phyloP scores from a whole-genome alignment of 2,113 vertebrate species.

The Axis porcinus region DNA sequence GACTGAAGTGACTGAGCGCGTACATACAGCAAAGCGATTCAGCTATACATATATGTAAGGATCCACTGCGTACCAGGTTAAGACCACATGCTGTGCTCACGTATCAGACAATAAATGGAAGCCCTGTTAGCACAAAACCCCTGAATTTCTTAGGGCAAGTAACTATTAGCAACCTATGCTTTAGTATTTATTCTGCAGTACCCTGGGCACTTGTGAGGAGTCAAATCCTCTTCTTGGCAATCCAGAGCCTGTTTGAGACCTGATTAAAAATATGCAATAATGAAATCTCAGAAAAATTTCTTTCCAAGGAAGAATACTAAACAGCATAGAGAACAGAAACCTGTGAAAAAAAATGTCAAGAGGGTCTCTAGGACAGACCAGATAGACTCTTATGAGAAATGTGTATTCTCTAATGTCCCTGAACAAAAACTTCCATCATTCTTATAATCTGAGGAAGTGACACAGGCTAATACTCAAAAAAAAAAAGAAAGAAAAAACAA shows the following conservation, averaged over 20 bases:
- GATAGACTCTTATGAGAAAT: not conserved
- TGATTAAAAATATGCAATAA: not conserved
- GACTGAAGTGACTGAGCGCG: accelerated
- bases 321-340: not conserved
- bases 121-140: not conserved
- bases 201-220: not conserved
- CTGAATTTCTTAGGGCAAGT: not conserved
- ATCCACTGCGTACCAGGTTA: not conserved
- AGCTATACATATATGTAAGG: not conserved
- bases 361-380: not conserved
- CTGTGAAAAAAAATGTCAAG: not conserved
- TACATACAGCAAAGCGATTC: not conserved
- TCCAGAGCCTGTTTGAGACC: not conserved
- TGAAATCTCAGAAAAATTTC: not conserved
- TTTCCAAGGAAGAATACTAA: not conserved
- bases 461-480: not conserved
- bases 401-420: not conserved
- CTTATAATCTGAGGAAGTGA: not conserved
- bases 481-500: not conserved
- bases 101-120: not conserved
- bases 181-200: not conserved
- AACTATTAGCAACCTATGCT: not conserved
- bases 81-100: not conserved
- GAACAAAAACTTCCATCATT: not conserved
- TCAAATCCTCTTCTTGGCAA: not conserved